These are phyloP conservation scores for Bradypodion ventrale DNA, from an alignment of 2,797 vertebrate genomes.

Conservation along the genomic window DNA sequence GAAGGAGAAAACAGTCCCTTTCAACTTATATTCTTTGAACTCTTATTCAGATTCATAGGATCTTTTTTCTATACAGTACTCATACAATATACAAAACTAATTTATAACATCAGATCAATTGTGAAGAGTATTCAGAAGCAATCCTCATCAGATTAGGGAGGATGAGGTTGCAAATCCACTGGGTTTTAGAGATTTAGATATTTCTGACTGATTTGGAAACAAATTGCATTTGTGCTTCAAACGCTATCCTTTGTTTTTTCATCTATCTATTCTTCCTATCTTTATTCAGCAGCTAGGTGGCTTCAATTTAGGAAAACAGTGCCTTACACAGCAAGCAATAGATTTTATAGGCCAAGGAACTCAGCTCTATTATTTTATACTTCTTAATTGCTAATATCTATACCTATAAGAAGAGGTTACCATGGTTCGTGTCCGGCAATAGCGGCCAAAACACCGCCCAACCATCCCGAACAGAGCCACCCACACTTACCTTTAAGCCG, in stretches of 20 bases:
- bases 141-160: not conserved
- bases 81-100: not conserved
- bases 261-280: conserved; percentile 47
- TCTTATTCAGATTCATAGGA: not conserved
- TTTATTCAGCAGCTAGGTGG: conserved; percentile 64
- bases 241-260: conserved; percentile 39
- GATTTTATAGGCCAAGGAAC: conserved; percentile 62
- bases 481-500: too few relatives aligned
- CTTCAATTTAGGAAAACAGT: conserved; percentile 66
- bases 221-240: conserved; percentile 29
- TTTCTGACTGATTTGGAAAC: not conserved
- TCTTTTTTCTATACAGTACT: not conserved
- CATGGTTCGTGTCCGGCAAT: too few relatives aligned
- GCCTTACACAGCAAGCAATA: conserved; percentile 65
- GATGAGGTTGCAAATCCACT: not conserved
- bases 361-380: conserved; percentile 70
- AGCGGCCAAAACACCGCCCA: too few relatives aligned
- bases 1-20: not conserved
- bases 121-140: not conserved
- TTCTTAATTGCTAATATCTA: conserved; percentile 76
- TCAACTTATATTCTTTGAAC: not conserved
- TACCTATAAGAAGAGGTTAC: too few relatives aligned
- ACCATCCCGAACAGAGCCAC: too few relatives aligned
- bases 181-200: not conserved
- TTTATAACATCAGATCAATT: not conserved